Percentiles rank a stretch among this genome's conserved stretches.
Evolutionary conservation across 1,140 invertebrate genomes (phyloP).

Genomic region (Pseudomyrmex concolor): DNA sequence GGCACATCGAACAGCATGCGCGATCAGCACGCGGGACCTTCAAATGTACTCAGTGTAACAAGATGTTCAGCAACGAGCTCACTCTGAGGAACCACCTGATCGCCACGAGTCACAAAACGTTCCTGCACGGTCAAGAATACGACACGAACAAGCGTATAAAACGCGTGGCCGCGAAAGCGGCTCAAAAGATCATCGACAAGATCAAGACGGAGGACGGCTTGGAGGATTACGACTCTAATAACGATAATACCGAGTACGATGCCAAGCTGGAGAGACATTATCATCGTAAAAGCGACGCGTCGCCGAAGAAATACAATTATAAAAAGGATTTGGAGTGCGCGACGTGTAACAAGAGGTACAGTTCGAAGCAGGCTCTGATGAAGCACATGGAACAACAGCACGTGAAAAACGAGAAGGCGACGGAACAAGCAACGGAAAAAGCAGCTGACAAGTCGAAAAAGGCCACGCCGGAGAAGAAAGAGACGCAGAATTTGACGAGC

Average conservation of each 20-base stretch:
- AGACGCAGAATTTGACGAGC: conserved; percentile 44
- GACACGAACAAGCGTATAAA: conserved; percentile 83
- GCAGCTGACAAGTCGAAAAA: conserved; percentile 63
- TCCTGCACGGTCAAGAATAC: conserved; percentile 80
- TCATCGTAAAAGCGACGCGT: conserved; percentile 56
- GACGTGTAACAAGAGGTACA: conserved; percentile 80
- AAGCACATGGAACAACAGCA: conserved; percentile 81
- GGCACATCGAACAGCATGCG: conserved; percentile 78
- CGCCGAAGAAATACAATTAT: conserved; percentile 65
- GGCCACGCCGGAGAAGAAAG: conserved; percentile 35
- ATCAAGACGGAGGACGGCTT: conserved; percentile 81
- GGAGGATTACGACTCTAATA: conserved; percentile 77
- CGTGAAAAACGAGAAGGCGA: conserved; percentile 77
- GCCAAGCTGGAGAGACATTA: conserved; percentile 38
- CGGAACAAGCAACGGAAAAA: conserved; percentile 39
- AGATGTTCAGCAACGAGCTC: conserved; percentile 81
- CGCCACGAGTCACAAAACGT: conserved; percentile 82
- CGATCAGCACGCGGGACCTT: conserved; percentile 65
- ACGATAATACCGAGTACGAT: conserved; percentile 66
- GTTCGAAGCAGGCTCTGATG: conserved; percentile 78
- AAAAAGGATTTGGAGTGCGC: conserved; percentile 78
- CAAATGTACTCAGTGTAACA: conserved; percentile 82
- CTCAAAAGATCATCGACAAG: conserved; percentile 83
- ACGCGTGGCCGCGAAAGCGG: conserved; percentile 81
- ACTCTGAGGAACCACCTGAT: conserved; percentile 83